Evolutionary conservation across 2,113 vertebrate genomes (phyloP).

Genomic region (Stictonetta naevosa): DNA sequence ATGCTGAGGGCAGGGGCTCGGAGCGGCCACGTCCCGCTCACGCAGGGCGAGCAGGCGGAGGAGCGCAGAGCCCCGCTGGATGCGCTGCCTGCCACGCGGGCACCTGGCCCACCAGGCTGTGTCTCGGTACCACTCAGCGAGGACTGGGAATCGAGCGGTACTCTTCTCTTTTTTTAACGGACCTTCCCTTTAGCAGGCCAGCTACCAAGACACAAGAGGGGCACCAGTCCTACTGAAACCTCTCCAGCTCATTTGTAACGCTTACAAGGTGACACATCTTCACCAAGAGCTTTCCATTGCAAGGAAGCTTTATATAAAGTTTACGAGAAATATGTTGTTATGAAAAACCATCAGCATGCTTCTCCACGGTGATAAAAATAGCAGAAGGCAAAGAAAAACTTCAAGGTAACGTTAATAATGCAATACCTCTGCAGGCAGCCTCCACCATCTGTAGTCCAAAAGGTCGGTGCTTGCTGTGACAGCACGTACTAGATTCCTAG

Average conservation of each 20-base stretch:
- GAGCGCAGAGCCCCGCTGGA: neutral
- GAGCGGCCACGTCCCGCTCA: accelerated
- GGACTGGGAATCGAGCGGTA: neutral
- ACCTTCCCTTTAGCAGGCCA: neutral
- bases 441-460: constrained; percentile 40
- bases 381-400: neutral
- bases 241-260: neutral
- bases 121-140: neutral
- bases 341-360: accelerated
- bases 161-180: neutral
- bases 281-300: neutral
- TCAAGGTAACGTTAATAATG: constrained; percentile 34
- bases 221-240: neutral
- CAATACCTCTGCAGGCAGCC: constrained; percentile 41
- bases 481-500: neutral
- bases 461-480: constrained; percentile 6
- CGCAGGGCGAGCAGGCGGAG: neutral
- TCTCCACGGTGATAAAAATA: neutral
- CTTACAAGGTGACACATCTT: neutral
- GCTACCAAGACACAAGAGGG: neutral
- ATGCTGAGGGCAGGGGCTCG: neutral
- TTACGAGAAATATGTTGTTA: neutral
- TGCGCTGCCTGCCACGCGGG: neutral
- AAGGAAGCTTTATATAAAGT: neutral
- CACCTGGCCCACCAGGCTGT: neutral